Conservation (phyloP, 2,888 invertebrate species). For the Lochmaea capreae region DNA sequence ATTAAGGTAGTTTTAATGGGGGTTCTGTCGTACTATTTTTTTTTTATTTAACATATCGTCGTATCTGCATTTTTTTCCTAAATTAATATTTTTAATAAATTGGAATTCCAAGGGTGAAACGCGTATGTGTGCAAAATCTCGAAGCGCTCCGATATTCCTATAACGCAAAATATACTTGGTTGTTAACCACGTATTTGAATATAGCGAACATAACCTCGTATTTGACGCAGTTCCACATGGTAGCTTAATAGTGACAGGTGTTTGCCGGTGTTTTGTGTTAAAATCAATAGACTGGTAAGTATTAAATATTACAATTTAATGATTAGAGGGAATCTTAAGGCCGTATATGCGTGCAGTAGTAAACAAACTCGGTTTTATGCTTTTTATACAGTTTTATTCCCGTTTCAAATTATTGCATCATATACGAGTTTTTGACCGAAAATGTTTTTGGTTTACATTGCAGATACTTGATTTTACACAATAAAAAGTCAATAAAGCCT, state of each 20-base stretch:
- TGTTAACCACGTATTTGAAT: background rate
- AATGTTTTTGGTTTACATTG: slow-evolving; percentile 17
- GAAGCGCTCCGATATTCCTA: no score
- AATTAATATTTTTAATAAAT: background rate
- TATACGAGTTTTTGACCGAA: slow-evolving; percentile 14
- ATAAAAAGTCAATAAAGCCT: slow-evolving; percentile 15
- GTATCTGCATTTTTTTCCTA: no score
- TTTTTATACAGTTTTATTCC: slow-evolving; percentile 13
- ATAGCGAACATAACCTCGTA: slow-evolving; percentile 11
- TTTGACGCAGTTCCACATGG: slow-evolving; percentile 11
- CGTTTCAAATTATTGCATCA: slow-evolving; percentile 17
- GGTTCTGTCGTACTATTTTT: no score
- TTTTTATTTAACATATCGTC: no score
- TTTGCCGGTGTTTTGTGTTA: slow-evolving; percentile 8
- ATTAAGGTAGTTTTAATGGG: no score
- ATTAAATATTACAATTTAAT: slow-evolving; percentile 8
- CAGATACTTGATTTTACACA: slow-evolving; percentile 10
- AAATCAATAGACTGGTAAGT: slow-evolving; percentile 6
- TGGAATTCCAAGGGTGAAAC: slow-evolving; percentile 8
- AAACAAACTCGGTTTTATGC: slow-evolving; percentile 17
- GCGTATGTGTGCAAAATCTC: slow-evolving; percentile 11
- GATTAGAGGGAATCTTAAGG: slow-evolving; percentile 18
- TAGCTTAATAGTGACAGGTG: slow-evolving; percentile 9
- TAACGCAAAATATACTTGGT: no score
- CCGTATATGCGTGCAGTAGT: slow-evolving; percentile 17